These are phyloP conservation scores for Mesorhabditis spiculigera DNA, from an alignment of 2,888 invertebrate species.

Conservation along the genomic window DNA sequence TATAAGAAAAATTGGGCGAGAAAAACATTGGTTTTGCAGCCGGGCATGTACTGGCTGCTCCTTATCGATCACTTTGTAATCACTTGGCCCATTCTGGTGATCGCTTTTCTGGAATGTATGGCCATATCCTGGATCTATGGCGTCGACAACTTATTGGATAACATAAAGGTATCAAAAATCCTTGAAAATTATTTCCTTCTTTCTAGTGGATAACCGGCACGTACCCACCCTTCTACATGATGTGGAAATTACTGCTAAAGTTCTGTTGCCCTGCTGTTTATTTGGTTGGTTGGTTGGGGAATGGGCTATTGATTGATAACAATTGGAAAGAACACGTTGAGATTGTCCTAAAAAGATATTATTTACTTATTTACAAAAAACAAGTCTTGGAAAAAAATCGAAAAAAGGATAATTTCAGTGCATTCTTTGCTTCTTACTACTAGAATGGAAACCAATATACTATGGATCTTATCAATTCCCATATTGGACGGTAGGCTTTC, in stretches of 20 bases:
- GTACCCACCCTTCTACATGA: constrained; percentile 64
- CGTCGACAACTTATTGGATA: constrained; percentile 62
- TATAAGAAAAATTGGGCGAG: constrained; percentile 9
- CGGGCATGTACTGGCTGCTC: constrained; percentile 64
- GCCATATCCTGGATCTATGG: constrained; percentile 62
- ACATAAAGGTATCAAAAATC: constrained; percentile 58
- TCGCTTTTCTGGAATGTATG: constrained; percentile 67
- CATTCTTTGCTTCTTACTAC: constrained; percentile 73
- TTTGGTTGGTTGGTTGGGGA: constrained; percentile 66
- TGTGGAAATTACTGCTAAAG: constrained; percentile 76
- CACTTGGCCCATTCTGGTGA: constrained; percentile 63
- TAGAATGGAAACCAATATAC: constrained; percentile 68
- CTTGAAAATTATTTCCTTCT: not conserved
- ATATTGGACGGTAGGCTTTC: constrained; percentile 61
- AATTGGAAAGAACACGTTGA: not conserved
- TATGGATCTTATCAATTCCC: constrained; percentile 71
- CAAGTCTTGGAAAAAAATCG: constrained; percentile 3
- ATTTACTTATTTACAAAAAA: not conserved
- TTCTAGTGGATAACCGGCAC: constrained; percentile 66
- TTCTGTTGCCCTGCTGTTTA: constrained; percentile 71
- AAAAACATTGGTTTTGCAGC: constrained; percentile 28
- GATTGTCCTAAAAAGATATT: not conserved
- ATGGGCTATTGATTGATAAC: not conserved
- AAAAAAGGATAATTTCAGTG: constrained; percentile 64
- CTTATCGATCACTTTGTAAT: constrained; percentile 64